Evolutionary conservation across 2,888 invertebrate species (phyloP), one percentile per base, ranked within the genome.

Genomic region (Geotrupes spiniger): DNA sequence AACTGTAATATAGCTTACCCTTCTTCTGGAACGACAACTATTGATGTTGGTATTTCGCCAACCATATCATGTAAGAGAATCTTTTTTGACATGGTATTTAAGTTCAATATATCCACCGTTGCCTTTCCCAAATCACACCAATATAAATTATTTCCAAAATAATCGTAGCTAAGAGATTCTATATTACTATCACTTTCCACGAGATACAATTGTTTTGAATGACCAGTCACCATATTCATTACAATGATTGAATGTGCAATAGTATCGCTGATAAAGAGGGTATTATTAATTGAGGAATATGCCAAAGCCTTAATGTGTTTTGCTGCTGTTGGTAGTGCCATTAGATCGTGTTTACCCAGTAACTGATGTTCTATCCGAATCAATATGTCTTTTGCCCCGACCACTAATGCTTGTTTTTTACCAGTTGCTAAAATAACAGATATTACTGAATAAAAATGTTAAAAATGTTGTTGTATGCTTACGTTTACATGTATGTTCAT

Each of bases 111-210:
- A 64, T 89, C 89, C 1, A 92, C 72, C 0, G 78, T 78, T 42
- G 77, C 77, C 8, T 78, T 77, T 0, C 78, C 78, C 0, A 76
- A 74, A 66, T 92, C 88, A 46, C 84, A 73, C 74, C 87, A 82
- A 68, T 90, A 92, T 0, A 92, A 69, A 55, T 83, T 84, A 51
- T 88, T 83, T 0, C 86, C 82, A 5, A 82, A 74, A 57, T 82
- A 77, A 44, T 59, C 59, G 42, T 51, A 57, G 12, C 39, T 51
- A 36, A 74, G 37, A 4, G 56, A 48, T 10, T 38, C 42, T 26
- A 59, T 51, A 3, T 36, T 33, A 2, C 49, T 51, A 9, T 49
- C 37, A 71, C 81, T 53, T 31, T 76, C 75, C 9, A 70, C 61
- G 1, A 69, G 63, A 1, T 77, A 62, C 1, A 82, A 57, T 5